Evolutionary conservation across 2,888 invertebrate species (phyloP).

Genomic region (Dryadula phaetusa): DNA sequence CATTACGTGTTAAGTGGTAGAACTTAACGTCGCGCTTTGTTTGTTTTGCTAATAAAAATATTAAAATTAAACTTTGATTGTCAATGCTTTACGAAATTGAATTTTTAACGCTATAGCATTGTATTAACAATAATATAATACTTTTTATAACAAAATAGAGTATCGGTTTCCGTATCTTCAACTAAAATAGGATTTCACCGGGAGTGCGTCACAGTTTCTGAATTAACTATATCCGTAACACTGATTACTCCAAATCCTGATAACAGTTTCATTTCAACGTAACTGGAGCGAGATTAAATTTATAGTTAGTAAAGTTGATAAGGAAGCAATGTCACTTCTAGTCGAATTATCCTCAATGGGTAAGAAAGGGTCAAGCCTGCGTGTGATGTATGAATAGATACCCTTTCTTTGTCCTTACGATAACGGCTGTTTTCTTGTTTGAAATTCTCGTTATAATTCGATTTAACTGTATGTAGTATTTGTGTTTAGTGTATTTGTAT

Average conservation of each 20-base stretch:
- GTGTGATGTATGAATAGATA: constrained; percentile 76
- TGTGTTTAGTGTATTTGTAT: too few species aligned
- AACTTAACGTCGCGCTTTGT: too few species aligned
- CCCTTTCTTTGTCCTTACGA: constrained; percentile 70
- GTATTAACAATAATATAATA: too few species aligned
- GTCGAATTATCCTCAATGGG: constrained; percentile 34
- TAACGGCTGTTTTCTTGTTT: constrained; percentile 33
- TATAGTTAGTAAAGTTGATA: constrained; percentile 26
- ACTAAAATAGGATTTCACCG: too few species aligned
- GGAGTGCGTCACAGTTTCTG: neutral
- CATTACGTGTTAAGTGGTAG: too few species aligned
- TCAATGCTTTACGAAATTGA: too few species aligned
- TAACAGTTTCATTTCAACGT: constrained; percentile 13
- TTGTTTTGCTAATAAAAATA: too few species aligned
- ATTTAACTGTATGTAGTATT: neutral
- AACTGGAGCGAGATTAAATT: constrained; percentile 24
- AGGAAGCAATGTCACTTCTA: constrained; percentile 22
- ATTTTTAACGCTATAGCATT: too few species aligned
- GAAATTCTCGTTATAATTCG: constrained; percentile 14
- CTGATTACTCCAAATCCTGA: neutral
- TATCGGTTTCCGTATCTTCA: too few species aligned
- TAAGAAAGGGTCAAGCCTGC: constrained; percentile 76
- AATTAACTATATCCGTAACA: neutral
- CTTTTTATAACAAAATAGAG: too few species aligned
- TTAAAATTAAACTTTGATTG: too few species aligned